A percentile compares a stretch with the other conserved stretches of the same genome.
Evolutionary conservation across 2,113 vertebrate species (phyloP).

Genomic region (Hydrolagus affinis): DNA sequence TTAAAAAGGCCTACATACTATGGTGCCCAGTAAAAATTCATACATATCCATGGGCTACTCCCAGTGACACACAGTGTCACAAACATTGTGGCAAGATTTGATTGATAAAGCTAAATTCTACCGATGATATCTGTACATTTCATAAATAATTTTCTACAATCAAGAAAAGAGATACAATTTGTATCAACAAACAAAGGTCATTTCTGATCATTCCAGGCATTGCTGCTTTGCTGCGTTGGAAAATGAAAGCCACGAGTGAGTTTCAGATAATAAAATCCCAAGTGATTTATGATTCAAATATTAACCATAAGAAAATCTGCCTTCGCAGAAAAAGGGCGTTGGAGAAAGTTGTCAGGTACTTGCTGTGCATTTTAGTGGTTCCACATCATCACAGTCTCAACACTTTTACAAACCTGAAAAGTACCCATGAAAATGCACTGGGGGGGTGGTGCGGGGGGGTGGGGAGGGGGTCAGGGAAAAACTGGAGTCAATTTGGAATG

Average conservation of each 20-base stretch:
- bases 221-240: constrained; percentile 74
- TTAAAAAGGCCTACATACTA: constrained; percentile 31
- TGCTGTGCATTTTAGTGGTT: not conserved
- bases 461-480: too few species aligned
- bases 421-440: not conserved
- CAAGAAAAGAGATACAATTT: constrained; percentile 99
- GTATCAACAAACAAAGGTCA: constrained; percentile 99
- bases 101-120: constrained; percentile 78
- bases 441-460: not conserved
- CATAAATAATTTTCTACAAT: constrained; percentile 80
- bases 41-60: constrained; percentile 81
- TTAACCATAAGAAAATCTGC: not conserved
- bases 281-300: not conserved
- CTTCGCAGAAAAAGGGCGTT: not conserved
- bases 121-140: constrained; percentile 75
- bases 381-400: not conserved
- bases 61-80: constrained; percentile 96
- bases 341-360: not conserved
- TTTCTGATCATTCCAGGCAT: constrained; percentile 94
- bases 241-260: constrained; percentile 10
- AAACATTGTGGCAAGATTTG: constrained; percentile 76
- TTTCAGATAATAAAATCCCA: not conserved
- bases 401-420: not conserved
- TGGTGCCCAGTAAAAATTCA: constrained; percentile 59
- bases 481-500: not conserved